Evolutionary conservation across 1,140 invertebrate species (phyloP).

Genomic region (Temnothorax nylanderi): DNA sequence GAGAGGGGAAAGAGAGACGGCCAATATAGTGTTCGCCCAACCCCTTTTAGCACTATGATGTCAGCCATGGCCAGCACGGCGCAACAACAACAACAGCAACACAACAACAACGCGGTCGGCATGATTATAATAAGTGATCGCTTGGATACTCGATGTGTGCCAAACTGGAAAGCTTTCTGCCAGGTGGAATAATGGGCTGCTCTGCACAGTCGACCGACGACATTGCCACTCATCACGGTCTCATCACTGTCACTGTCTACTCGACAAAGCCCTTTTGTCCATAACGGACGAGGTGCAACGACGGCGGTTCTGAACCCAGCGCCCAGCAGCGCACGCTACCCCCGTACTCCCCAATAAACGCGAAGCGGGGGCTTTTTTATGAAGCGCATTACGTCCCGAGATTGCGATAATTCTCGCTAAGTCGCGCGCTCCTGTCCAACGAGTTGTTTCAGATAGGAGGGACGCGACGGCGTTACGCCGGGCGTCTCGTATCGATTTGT

Average conservation of each 20-base stretch:
- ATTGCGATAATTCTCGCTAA: constrained; percentile 68
- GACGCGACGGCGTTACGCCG: constrained; percentile 9
- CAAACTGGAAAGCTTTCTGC: constrained; percentile 77
- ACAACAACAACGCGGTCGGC: constrained; percentile 71
- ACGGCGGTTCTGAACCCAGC: constrained; percentile 69
- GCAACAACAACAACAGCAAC: constrained; percentile 61
- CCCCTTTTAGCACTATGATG: constrained; percentile 70
- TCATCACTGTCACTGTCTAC: constrained; percentile 76
- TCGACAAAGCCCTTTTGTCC: constrained; percentile 76
- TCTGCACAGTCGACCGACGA: constrained; percentile 75
- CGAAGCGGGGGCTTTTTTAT: constrained; percentile 57
- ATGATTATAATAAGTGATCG: constrained; percentile 77
- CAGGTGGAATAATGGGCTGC: constrained; percentile 77
- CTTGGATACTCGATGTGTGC: constrained; percentile 77
- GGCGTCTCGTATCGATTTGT: constrained; percentile 39
- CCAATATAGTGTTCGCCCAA: constrained; percentile 64
- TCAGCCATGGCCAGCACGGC: constrained; percentile 70
- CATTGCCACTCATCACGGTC: constrained; percentile 77
- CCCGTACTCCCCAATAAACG: constrained; percentile 72
- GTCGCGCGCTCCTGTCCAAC: constrained; percentile 18
- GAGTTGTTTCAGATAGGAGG: constrained; percentile 41
- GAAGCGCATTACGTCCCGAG: constrained; percentile 46
- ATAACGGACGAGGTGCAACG: constrained; percentile 64
- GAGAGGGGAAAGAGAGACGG: constrained; percentile 8
- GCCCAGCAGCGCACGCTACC: constrained; percentile 51